Evolutionary conservation across 1,140 invertebrate species (phyloP), one percentile per base, ranked within the genome.

Genomic region (Pectinophora gossypiella): DNA sequence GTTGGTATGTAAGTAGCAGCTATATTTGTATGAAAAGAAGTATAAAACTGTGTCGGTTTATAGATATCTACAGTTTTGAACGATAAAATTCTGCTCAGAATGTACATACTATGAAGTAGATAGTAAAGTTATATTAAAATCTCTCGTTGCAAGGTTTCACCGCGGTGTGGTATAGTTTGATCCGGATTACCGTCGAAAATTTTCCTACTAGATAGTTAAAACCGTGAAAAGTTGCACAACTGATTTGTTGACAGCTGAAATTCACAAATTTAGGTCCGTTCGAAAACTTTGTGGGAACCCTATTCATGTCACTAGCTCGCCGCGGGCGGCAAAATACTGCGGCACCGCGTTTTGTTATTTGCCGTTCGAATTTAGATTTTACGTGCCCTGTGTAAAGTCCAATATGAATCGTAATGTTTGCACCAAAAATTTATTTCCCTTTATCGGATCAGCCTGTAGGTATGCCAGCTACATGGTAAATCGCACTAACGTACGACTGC

Each of bases 241-340:
- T 32, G 6, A 32, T 32, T 32, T 32, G 27, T 3, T 32, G 27
- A 32, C 27, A 32, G 27, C 1, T 32, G 27, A 32, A 32, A 32
- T 32, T 32, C n/a, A 7, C 27, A 3, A 32, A 32, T 32, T 32
- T 32, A 32, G 27, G 2, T 32, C 27, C n/a, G 27, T 9, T n/a
- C 9, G 27, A 32, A 40, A 40, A 40, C 5, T 40, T 40, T 40
- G 36, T 15, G 36, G 36, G 36, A 18, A 40, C 36, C 16, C 13
- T 40, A 40, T 40, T 40, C 36, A 18, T 40, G 69, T 73, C 72
- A 77, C 72, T 68, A 71, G 74, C 65, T 60, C 51, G 61, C 72
- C 61, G 61, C 65, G 56, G 56, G 59, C 50, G 40, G 61, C 61
- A 60, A 57, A 66, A 72, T 75, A 63, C 59, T 19, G 47, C 49